Evolutionary conservation across 2,797 vertebrate genomes (phyloP).

Genomic region (Chrosomus eos): DNA sequence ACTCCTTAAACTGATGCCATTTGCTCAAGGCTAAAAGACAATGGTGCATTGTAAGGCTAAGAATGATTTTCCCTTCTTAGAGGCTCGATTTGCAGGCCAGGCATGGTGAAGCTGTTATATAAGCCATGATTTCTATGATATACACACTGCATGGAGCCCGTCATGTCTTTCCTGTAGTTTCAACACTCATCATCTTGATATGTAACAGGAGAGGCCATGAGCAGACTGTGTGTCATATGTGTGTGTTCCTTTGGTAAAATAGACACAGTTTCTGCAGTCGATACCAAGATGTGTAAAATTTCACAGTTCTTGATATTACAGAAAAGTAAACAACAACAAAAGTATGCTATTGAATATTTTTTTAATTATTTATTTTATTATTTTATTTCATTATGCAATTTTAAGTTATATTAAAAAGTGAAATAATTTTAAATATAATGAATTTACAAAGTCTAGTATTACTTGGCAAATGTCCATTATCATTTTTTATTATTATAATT

Average conservation of each 20-base stretch:
- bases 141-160: not conserved
- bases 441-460: not conserved
- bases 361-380: not conserved
- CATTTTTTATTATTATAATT: no score
- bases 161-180: constrained; percentile 52
- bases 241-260: not conserved
- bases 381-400: not conserved
- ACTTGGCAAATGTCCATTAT: not conserved
- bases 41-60: constrained; percentile 64
- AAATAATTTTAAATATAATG: not conserved
- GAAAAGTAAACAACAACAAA: not conserved
- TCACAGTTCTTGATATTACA: not conserved
- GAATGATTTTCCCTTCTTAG: constrained; percentile 35
- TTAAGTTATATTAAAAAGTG: not conserved
- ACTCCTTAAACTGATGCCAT: constrained; percentile 1
- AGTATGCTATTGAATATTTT: not conserved
- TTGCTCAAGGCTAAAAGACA: constrained; percentile 58
- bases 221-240: constrained; percentile 5
- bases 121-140: constrained; percentile 48
- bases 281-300: not conserved
- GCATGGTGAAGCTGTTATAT: constrained; percentile 58
- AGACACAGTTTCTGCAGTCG: not conserved
- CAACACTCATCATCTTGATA: constrained; percentile 59
- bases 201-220: constrained; percentile 58
- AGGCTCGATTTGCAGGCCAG: constrained; percentile 41